Percentiles rank a stretch among this genome's conserved stretches.
Evolutionary conservation across 2,797 vertebrate species (phyloP).

Genomic region (Tenualosa ilisha): DNA sequence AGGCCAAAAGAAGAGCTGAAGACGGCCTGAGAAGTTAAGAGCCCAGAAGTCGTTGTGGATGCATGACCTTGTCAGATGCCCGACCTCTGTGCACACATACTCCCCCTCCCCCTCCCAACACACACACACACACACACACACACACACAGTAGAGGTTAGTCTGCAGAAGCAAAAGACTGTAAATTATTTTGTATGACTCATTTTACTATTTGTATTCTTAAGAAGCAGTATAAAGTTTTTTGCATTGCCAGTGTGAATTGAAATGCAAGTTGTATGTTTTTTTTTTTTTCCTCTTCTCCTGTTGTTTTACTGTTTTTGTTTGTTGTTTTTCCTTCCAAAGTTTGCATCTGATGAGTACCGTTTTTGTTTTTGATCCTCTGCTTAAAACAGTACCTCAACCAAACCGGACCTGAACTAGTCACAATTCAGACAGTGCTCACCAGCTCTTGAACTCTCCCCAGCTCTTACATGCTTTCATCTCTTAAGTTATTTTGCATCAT

Average conservation of each 20-base stretch:
- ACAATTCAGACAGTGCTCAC: constrained; percentile 9
- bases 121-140: constrained; percentile 19
- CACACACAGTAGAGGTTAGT: constrained; percentile 42
- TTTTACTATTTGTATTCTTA: constrained; percentile 67
- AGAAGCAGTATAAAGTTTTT: constrained; percentile 64
- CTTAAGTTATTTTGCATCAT: constrained; percentile 69
- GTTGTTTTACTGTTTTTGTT: not conserved
- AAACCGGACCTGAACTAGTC: constrained; percentile 38
- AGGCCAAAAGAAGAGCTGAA: constrained; percentile 81
- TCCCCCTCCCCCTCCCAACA: constrained; percentile 24
- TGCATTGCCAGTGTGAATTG: constrained; percentile 53
- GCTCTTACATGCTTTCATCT: not conserved
- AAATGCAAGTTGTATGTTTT: constrained; percentile 41
- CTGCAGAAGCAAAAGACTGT: constrained; percentile 56
- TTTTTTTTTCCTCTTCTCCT: constrained; percentile 15
- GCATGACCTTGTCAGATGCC: constrained; percentile 48
- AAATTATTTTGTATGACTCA: constrained; percentile 69
- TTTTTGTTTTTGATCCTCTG: constrained; percentile 34
- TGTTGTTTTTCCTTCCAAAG: not conserved
- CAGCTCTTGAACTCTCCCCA: constrained; percentile 12
- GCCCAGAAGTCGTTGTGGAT: constrained; percentile 43
- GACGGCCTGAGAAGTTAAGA: constrained; percentile 67
- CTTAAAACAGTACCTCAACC: constrained; percentile 43
- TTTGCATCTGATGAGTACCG: constrained; percentile 29
- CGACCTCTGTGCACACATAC: constrained; percentile 44